Conservation (phyloP, 2,797 vertebrate genomes). For the Loriculus beryllinus region DNA sequence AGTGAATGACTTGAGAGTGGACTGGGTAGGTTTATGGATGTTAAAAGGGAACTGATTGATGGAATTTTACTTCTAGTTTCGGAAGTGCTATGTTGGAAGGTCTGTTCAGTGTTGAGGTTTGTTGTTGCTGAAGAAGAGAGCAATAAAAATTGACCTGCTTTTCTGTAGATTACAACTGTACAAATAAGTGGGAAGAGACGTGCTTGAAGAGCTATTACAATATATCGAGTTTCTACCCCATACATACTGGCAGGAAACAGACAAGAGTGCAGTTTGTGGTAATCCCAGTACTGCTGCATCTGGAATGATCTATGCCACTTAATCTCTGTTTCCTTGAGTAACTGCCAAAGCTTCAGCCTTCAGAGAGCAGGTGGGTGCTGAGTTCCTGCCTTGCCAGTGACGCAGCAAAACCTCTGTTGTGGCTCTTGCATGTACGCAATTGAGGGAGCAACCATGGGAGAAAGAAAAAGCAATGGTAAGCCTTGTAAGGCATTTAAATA, state of each 20-base stretch:
- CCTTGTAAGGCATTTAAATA: not conserved
- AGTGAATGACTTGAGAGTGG: not conserved
- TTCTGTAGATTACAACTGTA: not conserved
- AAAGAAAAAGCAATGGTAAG: not conserved
- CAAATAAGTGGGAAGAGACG: not conserved
- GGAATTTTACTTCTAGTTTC: not conserved
- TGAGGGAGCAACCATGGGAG: not conserved
- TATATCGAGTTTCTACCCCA: fast-evolving
- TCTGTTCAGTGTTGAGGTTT: not conserved
- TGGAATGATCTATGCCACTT: not conserved
- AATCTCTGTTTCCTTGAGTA: not conserved
- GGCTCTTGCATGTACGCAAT: not conserved
- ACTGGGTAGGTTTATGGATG: too few relatives aligned
- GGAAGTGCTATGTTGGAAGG: not conserved
- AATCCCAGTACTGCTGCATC: not conserved
- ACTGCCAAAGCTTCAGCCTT: not conserved
- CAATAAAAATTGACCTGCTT: not conserved
- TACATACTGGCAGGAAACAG: not conserved
- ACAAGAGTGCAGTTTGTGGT: not conserved
- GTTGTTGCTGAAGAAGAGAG: not conserved
- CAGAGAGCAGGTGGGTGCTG: not conserved
- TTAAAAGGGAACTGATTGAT: not conserved
- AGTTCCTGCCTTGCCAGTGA: not conserved
- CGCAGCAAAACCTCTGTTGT: not conserved
- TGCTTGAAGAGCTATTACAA: not conserved